Evolutionary conservation across 1,140 invertebrate genomes (phyloP), one percentile per base, ranked within the genome.

Genomic region (Heliconius melpomene): DNA sequence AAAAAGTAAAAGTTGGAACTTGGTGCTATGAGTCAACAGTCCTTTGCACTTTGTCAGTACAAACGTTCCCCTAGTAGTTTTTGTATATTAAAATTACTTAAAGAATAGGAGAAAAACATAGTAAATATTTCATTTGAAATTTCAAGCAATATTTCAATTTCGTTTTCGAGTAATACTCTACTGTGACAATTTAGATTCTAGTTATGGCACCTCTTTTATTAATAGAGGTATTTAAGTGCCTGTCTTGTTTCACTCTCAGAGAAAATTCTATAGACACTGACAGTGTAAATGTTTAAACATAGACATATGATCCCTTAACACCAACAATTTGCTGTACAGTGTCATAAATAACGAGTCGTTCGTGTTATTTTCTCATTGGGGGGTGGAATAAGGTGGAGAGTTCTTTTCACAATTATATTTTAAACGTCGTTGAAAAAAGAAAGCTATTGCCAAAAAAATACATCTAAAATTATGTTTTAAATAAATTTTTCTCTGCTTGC

Each of bases 231-330:
- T 7, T 71, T 26, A 72, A 75, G 66, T 66, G 50, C 2, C 71
- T 75, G 54, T 72, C 38, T 79, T 40, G 60, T 79, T 79, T 75
- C 74, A 79, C 74, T 79, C n/a, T 26, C 50, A 74, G 50, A 74
- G 79, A 77, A 80, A 80, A 77, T 80, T 52, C 52, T 74, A 80
- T 74, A 54, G 66, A 52, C 46, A 32, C 46, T 74, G 79, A 80
- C 79, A 80, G 54, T 75, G 36, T 80, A 80, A 80, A 77, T 80
- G 79, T 60, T 80, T 80, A 80, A 80, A 76, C 38, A 76, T 50
- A 73, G 79, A 50, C 60, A 54, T 52, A 77, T 66, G 79, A 74
- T 80, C 57, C 76, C 60, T 77, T 71, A 70, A 70, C 38, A 71
- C 57, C 29, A 26, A 80, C 54, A 74, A 70, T 77, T 75, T 75